These are phyloP conservation scores for Mycalesis mineus DNA, from an alignment of 2,888 invertebrate species.

Conservation along the genomic window DNA sequence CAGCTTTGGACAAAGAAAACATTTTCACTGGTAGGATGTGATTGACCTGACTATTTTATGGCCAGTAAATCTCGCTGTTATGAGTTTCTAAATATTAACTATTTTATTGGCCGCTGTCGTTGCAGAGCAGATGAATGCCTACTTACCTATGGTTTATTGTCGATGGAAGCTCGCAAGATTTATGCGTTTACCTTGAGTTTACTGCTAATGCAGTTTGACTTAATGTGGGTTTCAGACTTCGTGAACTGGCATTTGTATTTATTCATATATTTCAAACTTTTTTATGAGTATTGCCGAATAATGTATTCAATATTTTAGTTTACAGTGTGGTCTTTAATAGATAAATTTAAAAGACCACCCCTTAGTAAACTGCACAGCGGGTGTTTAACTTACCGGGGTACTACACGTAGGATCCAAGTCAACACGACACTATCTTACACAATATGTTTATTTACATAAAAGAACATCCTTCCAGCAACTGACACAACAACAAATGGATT, in stretches of 20 bases:
- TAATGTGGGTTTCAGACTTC: slow-evolving; percentile 7
- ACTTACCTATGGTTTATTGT: slow-evolving; percentile 55
- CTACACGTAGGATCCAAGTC: not conserved
- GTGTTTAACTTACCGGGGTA: not conserved
- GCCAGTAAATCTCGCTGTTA: slow-evolving; percentile 69
- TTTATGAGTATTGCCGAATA: no score
- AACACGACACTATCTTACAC: not conserved
- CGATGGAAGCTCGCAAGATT: slow-evolving; percentile 55
- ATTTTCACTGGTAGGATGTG: slow-evolving; percentile 44
- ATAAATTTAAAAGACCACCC: not conserved
- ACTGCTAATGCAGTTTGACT: slow-evolving; percentile 56
- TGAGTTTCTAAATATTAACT: slow-evolving; percentile 72
- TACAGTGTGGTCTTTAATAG: not conserved
- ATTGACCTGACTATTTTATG: slow-evolving; percentile 62
- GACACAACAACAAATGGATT: slow-evolving; percentile 53
- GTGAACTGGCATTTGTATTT: not conserved
- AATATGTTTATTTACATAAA: slow-evolving; percentile 6
- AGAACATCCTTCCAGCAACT: slow-evolving; percentile 41
- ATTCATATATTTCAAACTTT: no score
- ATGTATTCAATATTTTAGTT: not conserved
- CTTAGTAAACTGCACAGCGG: slow-evolving; percentile 1
- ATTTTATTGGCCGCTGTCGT: slow-evolving; percentile 66
- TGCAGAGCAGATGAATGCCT: slow-evolving; percentile 64
- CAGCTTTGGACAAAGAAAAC: slow-evolving; percentile 48
- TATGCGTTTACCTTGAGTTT: slow-evolving; percentile 60